Evolutionary conservation across 2,113 vertebrate species (phyloP).

Genomic region (Ancistrus triradiatus): DNA sequence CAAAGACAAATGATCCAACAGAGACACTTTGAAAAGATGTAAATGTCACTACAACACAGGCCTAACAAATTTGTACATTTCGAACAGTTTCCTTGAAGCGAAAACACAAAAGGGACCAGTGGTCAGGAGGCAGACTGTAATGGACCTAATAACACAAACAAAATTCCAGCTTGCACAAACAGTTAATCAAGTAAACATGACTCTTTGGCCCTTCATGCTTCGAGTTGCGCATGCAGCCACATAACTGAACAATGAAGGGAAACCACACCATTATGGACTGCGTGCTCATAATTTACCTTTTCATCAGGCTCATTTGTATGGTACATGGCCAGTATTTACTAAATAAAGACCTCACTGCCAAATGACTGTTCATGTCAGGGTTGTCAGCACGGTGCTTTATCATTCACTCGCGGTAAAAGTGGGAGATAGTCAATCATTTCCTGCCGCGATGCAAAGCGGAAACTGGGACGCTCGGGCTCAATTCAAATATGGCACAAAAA

Average conservation of each 20-base stretch:
- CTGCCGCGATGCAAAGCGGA: conserved; percentile 39
- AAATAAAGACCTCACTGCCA: conserved; percentile 60
- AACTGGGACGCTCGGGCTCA: conserved; percentile 34
- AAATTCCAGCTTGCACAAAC: conserved; percentile 32
- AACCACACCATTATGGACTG: conserved; percentile 50
- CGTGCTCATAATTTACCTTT: conserved; percentile 63
- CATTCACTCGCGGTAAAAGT: conserved; percentile 32
- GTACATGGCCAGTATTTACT: conserved; percentile 49
- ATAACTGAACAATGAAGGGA: conserved; percentile 46
- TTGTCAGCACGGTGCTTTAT: conserved; percentile 44
- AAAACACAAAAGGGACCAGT: conserved; percentile 27
- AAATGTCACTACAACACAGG: not conserved
- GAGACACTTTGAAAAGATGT: conserved; percentile 22
- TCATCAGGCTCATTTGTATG: conserved; percentile 66
- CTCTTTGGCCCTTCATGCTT: conserved; percentile 58
- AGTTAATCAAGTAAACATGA: conserved; percentile 56
- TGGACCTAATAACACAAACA: conserved; percentile 31
- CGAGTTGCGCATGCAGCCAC: conserved; percentile 57
- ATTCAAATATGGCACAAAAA: conserved; percentile 21
- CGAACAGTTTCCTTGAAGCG: too few species aligned
- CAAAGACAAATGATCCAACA: conserved; percentile 48
- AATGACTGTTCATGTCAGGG: conserved; percentile 45
- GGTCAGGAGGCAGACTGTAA: conserved; percentile 33
- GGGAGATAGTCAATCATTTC: conserved; percentile 45
- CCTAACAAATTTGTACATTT: not conserved